phyloP scores from a whole-genome alignment of 2,113 vertebrate genomes.

The Dendropsophus ebraccatus region DNA sequence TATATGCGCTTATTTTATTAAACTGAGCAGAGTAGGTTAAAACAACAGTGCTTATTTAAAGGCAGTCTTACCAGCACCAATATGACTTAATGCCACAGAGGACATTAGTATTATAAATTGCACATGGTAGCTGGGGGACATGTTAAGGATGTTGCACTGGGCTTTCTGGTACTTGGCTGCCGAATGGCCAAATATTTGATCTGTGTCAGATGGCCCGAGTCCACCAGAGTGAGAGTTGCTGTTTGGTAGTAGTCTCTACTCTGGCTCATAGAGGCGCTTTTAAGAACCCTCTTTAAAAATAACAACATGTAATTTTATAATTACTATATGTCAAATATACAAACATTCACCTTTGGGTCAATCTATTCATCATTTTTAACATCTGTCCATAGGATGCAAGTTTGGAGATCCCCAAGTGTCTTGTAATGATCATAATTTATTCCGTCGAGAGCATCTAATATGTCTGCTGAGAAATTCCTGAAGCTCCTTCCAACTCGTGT shows the following conservation, averaged over 20 bases:
- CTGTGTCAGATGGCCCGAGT: neutral
- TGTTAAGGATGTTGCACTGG: neutral
- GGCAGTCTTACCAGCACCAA: no score
- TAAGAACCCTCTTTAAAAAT: no score
- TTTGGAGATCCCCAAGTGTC: neutral
- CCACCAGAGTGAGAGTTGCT: neutral
- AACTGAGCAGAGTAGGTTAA: no score
- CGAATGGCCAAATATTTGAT: no score
- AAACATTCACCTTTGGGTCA: neutral
- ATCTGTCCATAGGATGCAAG: neutral
- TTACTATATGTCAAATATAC: neutral
- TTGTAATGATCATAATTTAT: conserved; percentile 57
- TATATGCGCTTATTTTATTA: no score
- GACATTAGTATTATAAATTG: neutral
- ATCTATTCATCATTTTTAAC: neutral
- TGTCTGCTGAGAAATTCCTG: conserved; percentile 71
- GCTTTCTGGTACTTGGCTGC: no score
- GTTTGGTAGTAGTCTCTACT: neutral
- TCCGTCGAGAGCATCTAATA: conserved; percentile 41
- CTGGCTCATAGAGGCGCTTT: no score
- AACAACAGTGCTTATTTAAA: no score
- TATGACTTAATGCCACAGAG: neutral
- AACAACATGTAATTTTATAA: neutral
- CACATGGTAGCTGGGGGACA: neutral
- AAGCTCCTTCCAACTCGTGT: conserved; percentile 72